Conservation (phyloP, 2,888 invertebrate species). For the Trissolcus brochymenae region DNA sequence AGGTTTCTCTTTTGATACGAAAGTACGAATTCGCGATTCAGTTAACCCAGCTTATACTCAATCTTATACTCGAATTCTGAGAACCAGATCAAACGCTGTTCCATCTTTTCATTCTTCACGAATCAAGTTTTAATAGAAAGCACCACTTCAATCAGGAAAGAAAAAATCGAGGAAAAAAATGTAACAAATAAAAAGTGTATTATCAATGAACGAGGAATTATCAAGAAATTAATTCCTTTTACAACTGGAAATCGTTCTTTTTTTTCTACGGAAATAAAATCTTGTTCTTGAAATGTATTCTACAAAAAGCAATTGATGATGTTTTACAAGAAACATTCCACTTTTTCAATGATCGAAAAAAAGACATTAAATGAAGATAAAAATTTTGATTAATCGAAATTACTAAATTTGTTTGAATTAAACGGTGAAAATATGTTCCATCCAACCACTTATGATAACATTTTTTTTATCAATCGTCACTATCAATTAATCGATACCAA, state of each 20-base stretch:
- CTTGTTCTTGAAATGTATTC: no score
- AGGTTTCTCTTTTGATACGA: constrained; percentile 36
- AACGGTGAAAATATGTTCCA: no score
- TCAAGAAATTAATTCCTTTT: neutral
- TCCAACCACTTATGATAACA: no score
- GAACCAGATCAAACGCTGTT: constrained; percentile 26
- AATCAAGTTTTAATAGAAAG: constrained; percentile 35
- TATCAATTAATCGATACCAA: no score
- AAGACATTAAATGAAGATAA: no score
- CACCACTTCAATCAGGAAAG: neutral
- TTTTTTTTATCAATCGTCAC: no score
- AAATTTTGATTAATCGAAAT: no score
- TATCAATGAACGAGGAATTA: constrained; percentile 3
- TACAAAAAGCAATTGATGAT: no score
- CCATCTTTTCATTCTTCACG: constrained; percentile 10
- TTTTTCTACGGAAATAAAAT: neutral
- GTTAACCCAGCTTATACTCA: neutral
- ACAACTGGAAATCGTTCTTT: neutral
- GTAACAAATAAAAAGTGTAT: constrained; percentile 3
- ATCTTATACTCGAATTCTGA: constrained; percentile 31
- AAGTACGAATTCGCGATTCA: constrained; percentile 30
- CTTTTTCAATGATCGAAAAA: no score
- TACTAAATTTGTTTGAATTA: no score
- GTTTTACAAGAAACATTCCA: no score
- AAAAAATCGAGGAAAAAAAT: constrained; percentile 12